Evolutionary conservation across 2,113 vertebrate species (phyloP), one percentile per base, ranked within the genome.

Genomic region (Dasypus novemcinctus): DNA sequence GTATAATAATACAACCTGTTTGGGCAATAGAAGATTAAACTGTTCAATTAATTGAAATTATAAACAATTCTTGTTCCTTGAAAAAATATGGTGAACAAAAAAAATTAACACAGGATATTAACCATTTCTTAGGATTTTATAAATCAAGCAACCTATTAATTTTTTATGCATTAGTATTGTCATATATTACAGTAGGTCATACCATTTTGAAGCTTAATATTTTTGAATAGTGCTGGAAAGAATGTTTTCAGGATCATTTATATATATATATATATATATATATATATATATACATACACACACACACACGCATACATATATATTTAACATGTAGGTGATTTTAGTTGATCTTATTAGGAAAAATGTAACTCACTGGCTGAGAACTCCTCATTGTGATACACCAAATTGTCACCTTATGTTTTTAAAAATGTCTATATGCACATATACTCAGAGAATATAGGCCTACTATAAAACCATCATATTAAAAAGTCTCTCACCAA

Each of bases 291-390:
- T n/a, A n/a, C n/a, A n/a, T n/a, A 8, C 49, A 7, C 49, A n/a
- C n/a, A n/a, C n/a, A n/a, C n/a, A n/a, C n/a, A n/a, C 43, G 9
- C 46, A 49, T 49, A 49, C 17, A 54, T 54, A 17, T 54, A 54
- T 54, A 54, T 54, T 18, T 57, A 57, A 57, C 54, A 20, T 57
- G 20, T 57, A 57, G 54, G 18, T 57, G 17, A 57, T 57, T 41
- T 91, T 64, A 52, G 27, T 80, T 86, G 41, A 41, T 72, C 23
- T 72, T 68, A 76, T 49, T 81, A 78, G 33, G 15, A 33, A 86
- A 89, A 82, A 82, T 90, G 87, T 90, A 95, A 54, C 64, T 15
- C 57, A 79, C 12, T 17, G 57, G n/a, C 9, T 84, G 88, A 84
- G 6, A 3, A 80, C 15, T 83, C 17, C 78, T 20, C 91, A 64